Conservation (phyloP, 2,888 invertebrate genomes). For the Rambutsinella grinnellia region DNA sequence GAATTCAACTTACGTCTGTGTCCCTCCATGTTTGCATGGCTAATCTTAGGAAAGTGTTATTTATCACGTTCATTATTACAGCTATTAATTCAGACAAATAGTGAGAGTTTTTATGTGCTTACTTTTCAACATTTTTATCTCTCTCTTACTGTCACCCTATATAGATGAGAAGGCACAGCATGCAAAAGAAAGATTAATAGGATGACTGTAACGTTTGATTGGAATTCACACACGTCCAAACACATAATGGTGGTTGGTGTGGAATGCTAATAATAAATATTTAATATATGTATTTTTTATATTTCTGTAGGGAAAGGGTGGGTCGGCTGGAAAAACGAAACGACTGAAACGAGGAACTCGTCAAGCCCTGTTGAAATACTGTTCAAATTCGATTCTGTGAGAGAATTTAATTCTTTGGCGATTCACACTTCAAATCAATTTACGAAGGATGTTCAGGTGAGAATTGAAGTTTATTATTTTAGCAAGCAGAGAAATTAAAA, state of each 20-base stretch:
- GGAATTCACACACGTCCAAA: slow-evolving; percentile 22
- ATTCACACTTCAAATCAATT: slow-evolving; percentile 89
- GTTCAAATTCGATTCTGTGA: slow-evolving; percentile 88
- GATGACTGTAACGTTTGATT: slow-evolving; percentile 30
- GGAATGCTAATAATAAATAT: slow-evolving; percentile 4
- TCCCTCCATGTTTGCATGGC: slow-evolving; percentile 44
- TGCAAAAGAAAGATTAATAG: slow-evolving; percentile 31
- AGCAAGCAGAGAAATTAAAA: slow-evolving; percentile 18
- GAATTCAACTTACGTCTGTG: slow-evolving; percentile 36
- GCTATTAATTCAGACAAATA: slow-evolving; percentile 2
- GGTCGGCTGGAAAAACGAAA: slow-evolving; percentile 97
- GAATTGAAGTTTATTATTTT: slow-evolving; percentile 52
- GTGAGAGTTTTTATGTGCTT: slow-evolving; percentile 21
- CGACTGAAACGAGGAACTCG: slow-evolving; percentile 78
- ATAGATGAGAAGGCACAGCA: too few relatives aligned
- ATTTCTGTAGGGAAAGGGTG: slow-evolving; percentile 75
- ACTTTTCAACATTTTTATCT: slow-evolving; percentile 9
- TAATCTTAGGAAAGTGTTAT: slow-evolving; percentile 54
- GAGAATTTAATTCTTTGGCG: slow-evolving; percentile 87
- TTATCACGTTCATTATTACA: slow-evolving; percentile 53
- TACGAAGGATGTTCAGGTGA: slow-evolving; percentile 85
- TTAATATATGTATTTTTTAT: slow-evolving; percentile 1
- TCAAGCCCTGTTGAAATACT: slow-evolving; percentile 76
- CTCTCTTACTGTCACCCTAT: background rate
- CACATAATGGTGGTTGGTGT: slow-evolving; percentile 9